Conservation (phyloP, 2,888 invertebrate genomes). For the Pogonocherus hispidulus region DNA sequence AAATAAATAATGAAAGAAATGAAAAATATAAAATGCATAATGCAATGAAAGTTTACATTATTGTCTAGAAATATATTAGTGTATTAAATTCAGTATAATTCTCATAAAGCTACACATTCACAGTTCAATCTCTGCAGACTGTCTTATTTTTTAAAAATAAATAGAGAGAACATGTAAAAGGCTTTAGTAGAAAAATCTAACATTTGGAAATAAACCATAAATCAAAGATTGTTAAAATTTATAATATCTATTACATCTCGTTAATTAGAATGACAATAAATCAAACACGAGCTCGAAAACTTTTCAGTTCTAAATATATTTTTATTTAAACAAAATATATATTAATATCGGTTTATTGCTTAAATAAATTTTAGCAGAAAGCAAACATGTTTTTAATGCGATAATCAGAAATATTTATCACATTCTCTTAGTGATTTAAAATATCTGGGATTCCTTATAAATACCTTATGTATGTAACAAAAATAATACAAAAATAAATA, state of each 20-base stretch:
- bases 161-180: background rate
- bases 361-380: conserved; percentile 18
- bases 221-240: conserved; percentile 9
- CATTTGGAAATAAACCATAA: background rate
- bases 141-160: background rate
- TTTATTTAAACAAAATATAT: conserved; percentile 1
- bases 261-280: conserved; percentile 14
- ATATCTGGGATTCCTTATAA: conserved; percentile 29
- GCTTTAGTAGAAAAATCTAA: conserved; percentile 2
- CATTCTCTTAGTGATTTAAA: conserved; percentile 32
- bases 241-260: conserved; percentile 15
- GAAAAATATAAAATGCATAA: conserved; percentile 31
- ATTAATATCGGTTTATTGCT: conserved; percentile 22
- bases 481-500: conserved; percentile 40
- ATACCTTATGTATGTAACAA: conserved; percentile 37
- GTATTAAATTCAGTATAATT: conserved; percentile 19
- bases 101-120: conserved; percentile 34
- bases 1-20: conserved; percentile 40
- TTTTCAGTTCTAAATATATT: conserved; percentile 14
- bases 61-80: conserved; percentile 49
- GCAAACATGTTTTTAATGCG: conserved; percentile 23
- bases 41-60: conserved; percentile 47
- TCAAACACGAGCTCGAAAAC: conserved; percentile 15
- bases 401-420: conserved; percentile 37
- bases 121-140: conserved; percentile 13